These are phyloP conservation scores for Cyprinus carpio DNA, from an alignment of 2,113 vertebrate species.

Conservation along the genomic window DNA sequence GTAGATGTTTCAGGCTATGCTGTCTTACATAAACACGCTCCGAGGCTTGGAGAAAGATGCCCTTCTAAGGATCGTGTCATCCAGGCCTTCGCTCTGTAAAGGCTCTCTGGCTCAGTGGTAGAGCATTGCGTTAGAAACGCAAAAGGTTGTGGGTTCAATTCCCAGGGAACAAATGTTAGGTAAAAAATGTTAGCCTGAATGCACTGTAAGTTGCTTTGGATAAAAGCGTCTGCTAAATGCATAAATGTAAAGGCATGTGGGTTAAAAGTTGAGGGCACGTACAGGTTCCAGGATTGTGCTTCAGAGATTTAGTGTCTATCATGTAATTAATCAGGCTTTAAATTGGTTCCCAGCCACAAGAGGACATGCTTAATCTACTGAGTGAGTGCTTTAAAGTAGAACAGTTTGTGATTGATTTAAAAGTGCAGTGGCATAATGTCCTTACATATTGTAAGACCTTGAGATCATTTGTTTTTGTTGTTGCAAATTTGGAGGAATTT, in stretches of 20 bases:
- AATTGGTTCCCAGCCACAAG: not conserved
- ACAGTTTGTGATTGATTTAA: not conserved
- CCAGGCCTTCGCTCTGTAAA: not conserved
- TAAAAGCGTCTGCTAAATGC: too few species aligned
- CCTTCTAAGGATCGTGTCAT: not conserved
- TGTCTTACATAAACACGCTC: slow-evolving; percentile 14
- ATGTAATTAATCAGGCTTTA: slow-evolving; percentile 14
- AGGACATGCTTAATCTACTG: slow-evolving; percentile 4
- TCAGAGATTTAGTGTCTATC: slow-evolving; percentile 20
- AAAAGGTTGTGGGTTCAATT: too few species aligned
- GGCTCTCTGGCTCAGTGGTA: too few species aligned
- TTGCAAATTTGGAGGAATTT: not conserved
- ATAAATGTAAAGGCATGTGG: not conserved
- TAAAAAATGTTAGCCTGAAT: too few species aligned
- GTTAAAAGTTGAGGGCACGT: slow-evolving; percentile 15
- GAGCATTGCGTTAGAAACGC: too few species aligned
- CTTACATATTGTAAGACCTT: not conserved
- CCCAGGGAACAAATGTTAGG: too few species aligned
- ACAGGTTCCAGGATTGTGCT: slow-evolving; percentile 6
- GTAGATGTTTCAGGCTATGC: slow-evolving; percentile 25
- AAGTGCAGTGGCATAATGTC: not conserved
- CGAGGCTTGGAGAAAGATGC: not conserved
- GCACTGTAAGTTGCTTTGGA: too few species aligned
- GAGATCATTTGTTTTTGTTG: not conserved
- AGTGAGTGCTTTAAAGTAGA: not conserved